Evolutionary conservation across 2,113 vertebrate genomes (phyloP).

Genomic region (Hystrix cristata): DNA sequence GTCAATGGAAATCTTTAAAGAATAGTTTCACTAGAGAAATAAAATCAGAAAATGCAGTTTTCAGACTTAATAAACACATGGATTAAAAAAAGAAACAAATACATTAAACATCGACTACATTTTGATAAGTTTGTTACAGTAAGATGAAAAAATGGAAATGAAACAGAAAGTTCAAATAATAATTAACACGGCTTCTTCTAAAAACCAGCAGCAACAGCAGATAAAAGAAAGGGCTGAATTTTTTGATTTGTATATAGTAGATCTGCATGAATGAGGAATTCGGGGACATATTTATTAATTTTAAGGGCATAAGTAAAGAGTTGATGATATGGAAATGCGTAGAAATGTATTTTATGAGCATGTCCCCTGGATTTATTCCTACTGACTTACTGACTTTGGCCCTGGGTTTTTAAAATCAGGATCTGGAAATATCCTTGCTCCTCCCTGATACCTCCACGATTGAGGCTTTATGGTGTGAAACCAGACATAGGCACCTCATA

Average conservation of each 20-base stretch:
- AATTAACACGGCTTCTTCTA: background rate
- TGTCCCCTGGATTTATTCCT: background rate
- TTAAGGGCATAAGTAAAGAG: background rate
- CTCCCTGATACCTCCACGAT: background rate
- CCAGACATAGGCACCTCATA: background rate
- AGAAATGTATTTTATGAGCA: background rate
- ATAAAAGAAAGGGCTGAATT: background rate
- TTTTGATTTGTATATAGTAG: background rate
- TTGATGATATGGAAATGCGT: background rate
- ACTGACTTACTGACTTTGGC: background rate
- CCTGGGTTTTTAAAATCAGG: background rate
- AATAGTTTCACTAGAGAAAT: background rate
- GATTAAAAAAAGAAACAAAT: background rate
- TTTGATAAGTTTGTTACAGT: background rate
- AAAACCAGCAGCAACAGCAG: background rate
- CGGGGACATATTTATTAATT: background rate
- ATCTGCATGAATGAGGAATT: background rate
- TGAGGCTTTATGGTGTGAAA: background rate
- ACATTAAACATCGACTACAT: background rate
- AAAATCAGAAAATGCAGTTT: constrained; percentile 11
- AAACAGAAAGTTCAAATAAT: background rate
- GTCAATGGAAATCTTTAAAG: background rate
- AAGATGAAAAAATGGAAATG: background rate
- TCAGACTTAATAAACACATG: background rate
- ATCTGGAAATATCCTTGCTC: background rate